These are phyloP conservation scores for Dinothrombium tinctorium DNA, from an alignment of 1,140 invertebrate genomes.

Conservation along the genomic window DNA sequence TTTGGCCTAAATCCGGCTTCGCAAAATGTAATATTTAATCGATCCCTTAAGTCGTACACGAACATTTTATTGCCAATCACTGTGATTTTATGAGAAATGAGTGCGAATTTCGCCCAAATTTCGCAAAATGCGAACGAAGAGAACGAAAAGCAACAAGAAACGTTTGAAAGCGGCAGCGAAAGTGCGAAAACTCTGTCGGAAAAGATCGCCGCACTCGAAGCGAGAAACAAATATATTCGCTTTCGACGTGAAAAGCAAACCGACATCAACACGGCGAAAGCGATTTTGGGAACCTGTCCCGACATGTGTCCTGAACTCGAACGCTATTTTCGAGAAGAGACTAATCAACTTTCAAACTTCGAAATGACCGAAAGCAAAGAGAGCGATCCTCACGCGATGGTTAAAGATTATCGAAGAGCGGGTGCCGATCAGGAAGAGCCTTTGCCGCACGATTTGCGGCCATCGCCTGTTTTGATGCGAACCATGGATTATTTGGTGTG, in stretches of 20 bases:
- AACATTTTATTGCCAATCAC: too few species aligned
- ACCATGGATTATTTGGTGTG: constrained; percentile 76
- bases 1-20: too few species aligned
- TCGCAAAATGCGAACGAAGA: too few species aligned
- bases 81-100: too few species aligned
- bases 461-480: constrained; percentile 45
- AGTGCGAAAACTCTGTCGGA: constrained; percentile 1
- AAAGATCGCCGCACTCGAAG: constrained; percentile 8
- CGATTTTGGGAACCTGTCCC: constrained; percentile 53
- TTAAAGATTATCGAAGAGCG: constrained; percentile 87
- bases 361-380: constrained; percentile 27
- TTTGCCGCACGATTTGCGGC: constrained; percentile 67
- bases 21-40: too few species aligned
- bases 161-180: too few species aligned
- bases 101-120: too few species aligned
- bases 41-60: too few species aligned
- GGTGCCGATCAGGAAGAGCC: constrained; percentile 86
- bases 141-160: too few species aligned
- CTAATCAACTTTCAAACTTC: constrained; percentile 41
- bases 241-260: constrained; percentile 7
- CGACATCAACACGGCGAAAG: constrained; percentile 22
- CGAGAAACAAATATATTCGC: constrained; percentile 9
- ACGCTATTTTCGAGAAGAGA: constrained; percentile 54
- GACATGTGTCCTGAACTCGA: constrained; percentile 99
- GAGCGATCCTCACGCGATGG: constrained; percentile 20